Evolutionary conservation across 2,113 vertebrate genomes (phyloP).

Genomic region (Clarias gariepinus): DNA sequence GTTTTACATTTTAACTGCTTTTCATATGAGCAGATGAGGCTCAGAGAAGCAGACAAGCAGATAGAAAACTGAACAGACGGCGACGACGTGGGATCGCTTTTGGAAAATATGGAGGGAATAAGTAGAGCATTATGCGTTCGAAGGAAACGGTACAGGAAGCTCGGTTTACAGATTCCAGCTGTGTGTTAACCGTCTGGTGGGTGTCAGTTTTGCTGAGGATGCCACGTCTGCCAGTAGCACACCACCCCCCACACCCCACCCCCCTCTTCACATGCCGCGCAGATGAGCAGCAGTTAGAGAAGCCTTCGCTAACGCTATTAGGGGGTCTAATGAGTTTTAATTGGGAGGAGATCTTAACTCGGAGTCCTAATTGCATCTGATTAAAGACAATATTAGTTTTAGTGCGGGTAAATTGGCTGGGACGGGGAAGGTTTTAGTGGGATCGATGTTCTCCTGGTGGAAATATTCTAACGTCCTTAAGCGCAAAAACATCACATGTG

Average conservation of each 20-base stretch:
- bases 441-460: constrained; percentile 70
- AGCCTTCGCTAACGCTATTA: constrained; percentile 73
- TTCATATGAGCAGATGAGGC: background rate
- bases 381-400: constrained; percentile 83
- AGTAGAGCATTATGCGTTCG: constrained; percentile 22
- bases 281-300: constrained; percentile 66
- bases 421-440: constrained; percentile 54
- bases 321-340: constrained; percentile 77
- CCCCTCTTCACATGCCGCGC: constrained; percentile 39
- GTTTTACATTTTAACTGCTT: background rate
- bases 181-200: constrained; percentile 44
- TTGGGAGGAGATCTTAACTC: constrained; percentile 80
- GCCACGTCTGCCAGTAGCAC: constrained; percentile 15
- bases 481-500: constrained; percentile 49
- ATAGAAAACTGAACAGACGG: background rate
- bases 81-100: background rate
- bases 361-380: constrained; percentile 79
- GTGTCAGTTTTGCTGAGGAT: constrained; percentile 26
- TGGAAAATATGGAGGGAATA: constrained; percentile 33
- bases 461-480: constrained; percentile 65
- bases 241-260: constrained; percentile 40
- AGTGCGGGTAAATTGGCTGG: constrained; percentile 71
- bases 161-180: constrained; percentile 41
- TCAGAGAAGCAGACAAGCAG: background rate
- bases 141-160: constrained; percentile 14